Evolutionary conservation across 2,797 vertebrate genomes (phyloP).

Genomic region (Dendrocincla fuliginosa): DNA sequence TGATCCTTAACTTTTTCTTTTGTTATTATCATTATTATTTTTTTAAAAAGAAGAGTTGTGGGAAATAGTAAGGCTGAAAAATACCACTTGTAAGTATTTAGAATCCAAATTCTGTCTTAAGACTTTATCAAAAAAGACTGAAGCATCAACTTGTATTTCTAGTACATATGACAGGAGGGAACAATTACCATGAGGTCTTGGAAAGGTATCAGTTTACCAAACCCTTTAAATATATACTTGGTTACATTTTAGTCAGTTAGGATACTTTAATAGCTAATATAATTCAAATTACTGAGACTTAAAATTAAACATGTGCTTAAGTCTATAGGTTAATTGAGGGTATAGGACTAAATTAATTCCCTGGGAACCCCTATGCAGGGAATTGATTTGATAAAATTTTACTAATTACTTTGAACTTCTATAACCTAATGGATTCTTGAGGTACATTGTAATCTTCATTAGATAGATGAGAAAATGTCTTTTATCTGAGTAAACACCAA

Average conservation of each 20-base stretch:
- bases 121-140: neutral
- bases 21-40: too few relatives aligned
- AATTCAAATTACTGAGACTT: neutral
- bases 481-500: neutral
- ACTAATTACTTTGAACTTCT: conserved; percentile 2
- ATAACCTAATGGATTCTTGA: neutral
- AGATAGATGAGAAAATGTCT: neutral
- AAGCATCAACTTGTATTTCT: neutral
- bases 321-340: neutral
- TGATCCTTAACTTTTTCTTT: neutral
- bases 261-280: neutral
- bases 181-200: neutral
- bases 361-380: neutral
- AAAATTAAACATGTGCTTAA: neutral
- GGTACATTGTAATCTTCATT: neutral
- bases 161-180: neutral
- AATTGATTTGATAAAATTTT: neutral
- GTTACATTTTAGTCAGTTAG: neutral
- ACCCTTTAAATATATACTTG: neutral
- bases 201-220: neutral
- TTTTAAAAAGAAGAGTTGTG: neutral
- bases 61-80: neutral
- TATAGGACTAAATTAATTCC: neutral
- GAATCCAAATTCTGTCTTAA: neutral
- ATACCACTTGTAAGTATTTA: neutral